These are phyloP conservation scores for Criorhina ranunculi DNA, from an alignment of 2,888 invertebrate genomes.

Conservation along the genomic window DNA sequence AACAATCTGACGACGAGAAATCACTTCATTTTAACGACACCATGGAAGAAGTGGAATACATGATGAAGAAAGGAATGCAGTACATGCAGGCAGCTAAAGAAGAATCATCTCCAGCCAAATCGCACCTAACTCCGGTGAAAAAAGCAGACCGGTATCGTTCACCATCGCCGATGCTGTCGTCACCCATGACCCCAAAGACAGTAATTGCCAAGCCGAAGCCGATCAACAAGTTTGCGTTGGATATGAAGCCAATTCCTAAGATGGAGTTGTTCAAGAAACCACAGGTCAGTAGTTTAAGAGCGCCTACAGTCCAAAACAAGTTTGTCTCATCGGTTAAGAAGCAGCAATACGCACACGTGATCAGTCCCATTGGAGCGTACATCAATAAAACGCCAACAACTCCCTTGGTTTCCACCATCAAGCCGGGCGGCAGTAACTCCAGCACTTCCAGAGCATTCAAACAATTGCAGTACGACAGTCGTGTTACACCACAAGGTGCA, in stretches of 20 bases:
- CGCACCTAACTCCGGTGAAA: constrained; percentile 75
- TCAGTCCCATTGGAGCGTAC: constrained; percentile 84
- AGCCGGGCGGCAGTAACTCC: constrained; percentile 73
- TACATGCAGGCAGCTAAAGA: constrained; percentile 79
- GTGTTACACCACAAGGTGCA: constrained; percentile 68
- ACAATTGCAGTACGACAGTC: constrained; percentile 81
- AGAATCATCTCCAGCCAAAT: constrained; percentile 30
- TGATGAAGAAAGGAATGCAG: constrained; percentile 83
- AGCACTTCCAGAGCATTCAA: constrained; percentile 78
- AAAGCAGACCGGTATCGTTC: constrained; percentile 62
- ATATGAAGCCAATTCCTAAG: constrained; percentile 78
- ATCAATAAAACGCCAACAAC: constrained; percentile 83
- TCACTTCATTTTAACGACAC: constrained; percentile 84
- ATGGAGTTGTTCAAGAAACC: constrained; percentile 79
- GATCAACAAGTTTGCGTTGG: constrained; percentile 39
- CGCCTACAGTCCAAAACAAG: constrained; percentile 75
- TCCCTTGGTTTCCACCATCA: constrained; percentile 82
- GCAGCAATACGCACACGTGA: constrained; percentile 81
- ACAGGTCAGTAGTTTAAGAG: constrained; percentile 38
- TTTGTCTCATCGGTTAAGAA: constrained; percentile 71
- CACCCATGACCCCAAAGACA: constrained; percentile 69
- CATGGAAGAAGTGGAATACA: constrained; percentile 84
- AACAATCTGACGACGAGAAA: constrained; percentile 51
- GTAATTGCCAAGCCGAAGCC: constrained; percentile 71
- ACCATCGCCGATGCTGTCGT: constrained; percentile 61